phyloP scores from a whole-genome alignment of 2,888 invertebrate species.

The Dryadula phaetusa region DNA sequence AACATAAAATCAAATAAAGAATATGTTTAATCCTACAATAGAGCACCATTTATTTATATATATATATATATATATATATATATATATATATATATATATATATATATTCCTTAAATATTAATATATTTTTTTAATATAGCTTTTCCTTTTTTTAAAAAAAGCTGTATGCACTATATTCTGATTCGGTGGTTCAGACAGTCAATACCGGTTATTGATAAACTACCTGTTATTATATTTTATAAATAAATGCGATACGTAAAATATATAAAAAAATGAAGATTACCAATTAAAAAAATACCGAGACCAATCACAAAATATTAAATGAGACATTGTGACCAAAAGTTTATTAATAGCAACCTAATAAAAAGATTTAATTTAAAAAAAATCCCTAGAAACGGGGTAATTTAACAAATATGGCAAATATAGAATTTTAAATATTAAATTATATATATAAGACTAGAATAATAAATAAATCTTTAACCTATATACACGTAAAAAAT shows the following conservation, averaged over 20 bases:
- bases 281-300: too few relatives aligned
- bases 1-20: not conserved
- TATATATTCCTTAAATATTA: too few relatives aligned
- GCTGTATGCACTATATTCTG: not conserved
- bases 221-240: not conserved
- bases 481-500: not conserved
- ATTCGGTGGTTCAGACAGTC: not conserved
- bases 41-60: conserved; percentile 1
- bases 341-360: too few relatives aligned
- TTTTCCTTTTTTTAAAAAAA: too few relatives aligned
- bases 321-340: not conserved
- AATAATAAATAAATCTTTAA: not conserved
- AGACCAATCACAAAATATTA: too few relatives aligned
- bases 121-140: too few relatives aligned
- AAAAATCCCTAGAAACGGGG: not conserved
- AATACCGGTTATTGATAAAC: not conserved
- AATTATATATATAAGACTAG: too few relatives aligned
- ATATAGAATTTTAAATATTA: not conserved
- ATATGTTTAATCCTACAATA: not conserved
- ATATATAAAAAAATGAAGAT: too few relatives aligned
- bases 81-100: too few relatives aligned
- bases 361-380: not conserved
- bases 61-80: too few relatives aligned
- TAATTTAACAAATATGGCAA: not conserved
- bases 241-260: too few relatives aligned